Base-by-base conservation (phyloP, 1,140 invertebrate genomes). In the Druon quercuslanigerum region DNA sequence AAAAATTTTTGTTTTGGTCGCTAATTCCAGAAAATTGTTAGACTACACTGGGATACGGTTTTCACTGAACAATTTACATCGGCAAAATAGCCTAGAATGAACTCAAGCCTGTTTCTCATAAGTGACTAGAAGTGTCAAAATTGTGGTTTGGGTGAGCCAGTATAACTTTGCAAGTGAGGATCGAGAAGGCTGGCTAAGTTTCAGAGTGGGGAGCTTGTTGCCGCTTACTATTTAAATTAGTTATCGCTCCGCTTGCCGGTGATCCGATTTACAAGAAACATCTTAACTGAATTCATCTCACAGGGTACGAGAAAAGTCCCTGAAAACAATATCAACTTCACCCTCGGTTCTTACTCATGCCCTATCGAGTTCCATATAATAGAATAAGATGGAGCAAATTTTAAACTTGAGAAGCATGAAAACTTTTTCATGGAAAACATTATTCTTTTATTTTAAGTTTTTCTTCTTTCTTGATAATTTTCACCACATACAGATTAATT, bases 171-270 rank as follows among this genome's bases (percentile, higher is more conserved):
- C 54, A 76, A 75, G 54, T 71, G 74, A 66, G 73, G 73, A 80
- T 81, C 76, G 79, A 74, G 73, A 78, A 73, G 75, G 79, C 52
- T 71, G 75, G 74, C 72, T 78, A 77, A 78, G 52, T 79, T 72
- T 72, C 70, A 56, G 52, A 72, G 73, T 73, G 73, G 71, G 52
- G 77, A 75, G 75, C 77, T 79, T 78, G 71, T 79, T 75, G 77
- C 51, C 77, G 77, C 79, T 81, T 77, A 77, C 74, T 77, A 81
- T 74, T 79, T 79, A 76, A 81, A 83, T 83, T 79, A 81, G 79
- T 79, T 83, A 79, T 70, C 74, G 54, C 76, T 78, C 73, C 74
- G 71, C 79, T 79, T 72, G 77, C 76, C 46, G 51, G 33, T 76
- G 74, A 79, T 76, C 82, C 74, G 76, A 81, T 81, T 81, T 76